Evolutionary conservation across 2,888 invertebrate genomes (phyloP).

Genomic region (Aporophyla nigra): DNA sequence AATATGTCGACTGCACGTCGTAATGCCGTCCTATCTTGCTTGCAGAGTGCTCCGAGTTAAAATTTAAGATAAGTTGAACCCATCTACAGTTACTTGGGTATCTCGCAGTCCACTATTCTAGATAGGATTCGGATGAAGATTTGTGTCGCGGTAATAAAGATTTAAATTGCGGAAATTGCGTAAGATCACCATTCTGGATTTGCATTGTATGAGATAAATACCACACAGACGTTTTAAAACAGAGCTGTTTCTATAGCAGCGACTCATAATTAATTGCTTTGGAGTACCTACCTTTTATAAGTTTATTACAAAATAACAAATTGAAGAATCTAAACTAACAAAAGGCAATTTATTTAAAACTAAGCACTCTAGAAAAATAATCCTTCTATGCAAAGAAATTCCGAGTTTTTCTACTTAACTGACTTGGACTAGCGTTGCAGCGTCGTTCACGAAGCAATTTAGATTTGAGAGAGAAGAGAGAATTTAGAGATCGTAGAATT

Average conservation of each 20-base stretch:
- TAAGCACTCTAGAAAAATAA: conserved; percentile 11
- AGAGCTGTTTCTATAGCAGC: conserved; percentile 36
- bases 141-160: conserved; percentile 42
- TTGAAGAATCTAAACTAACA: conserved; percentile 36
- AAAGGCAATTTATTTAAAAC: conserved; percentile 36
- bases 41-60: conserved; percentile 40
- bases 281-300: conserved; percentile 35
- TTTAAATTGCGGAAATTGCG: conserved; percentile 36
- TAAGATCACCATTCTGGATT: conserved; percentile 27
- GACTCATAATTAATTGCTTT: conserved; percentile 46
- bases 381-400: conserved; percentile 18
- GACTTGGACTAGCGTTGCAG: conserved; percentile 25
- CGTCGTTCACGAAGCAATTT: conserved; percentile 47
- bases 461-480: conserved; percentile 25
- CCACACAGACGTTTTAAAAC: conserved; percentile 24
- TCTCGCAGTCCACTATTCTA: conserved; percentile 42
- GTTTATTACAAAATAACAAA: conserved; percentile 24
- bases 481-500: conserved; percentile 28
- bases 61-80: conserved; percentile 54
- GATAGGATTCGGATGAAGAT: conserved; percentile 49
- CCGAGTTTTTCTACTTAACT: conserved; percentile 29
- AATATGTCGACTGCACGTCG: conserved; percentile 54
- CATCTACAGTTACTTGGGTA: conserved; percentile 30
- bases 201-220: conserved; percentile 23
- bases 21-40: conserved; percentile 51